Base-by-base conservation (phyloP, 2,888 invertebrate species). In the Malthinus seriepunctatus region DNA sequence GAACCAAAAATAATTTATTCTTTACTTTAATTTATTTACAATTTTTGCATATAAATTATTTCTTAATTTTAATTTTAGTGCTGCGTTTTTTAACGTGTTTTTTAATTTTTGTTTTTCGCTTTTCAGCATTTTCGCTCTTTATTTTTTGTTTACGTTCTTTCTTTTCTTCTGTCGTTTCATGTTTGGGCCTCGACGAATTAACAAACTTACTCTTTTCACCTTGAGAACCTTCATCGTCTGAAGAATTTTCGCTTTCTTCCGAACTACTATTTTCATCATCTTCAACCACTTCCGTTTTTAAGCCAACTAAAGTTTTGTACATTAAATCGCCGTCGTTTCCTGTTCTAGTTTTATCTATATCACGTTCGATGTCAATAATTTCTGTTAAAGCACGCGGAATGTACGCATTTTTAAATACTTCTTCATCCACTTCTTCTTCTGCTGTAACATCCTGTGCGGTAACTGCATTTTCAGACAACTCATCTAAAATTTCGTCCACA, bases 331-430 rank as follows among this genome's bases (percentile, higher is more conserved):
- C 83, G 15, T 84, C 82, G 49, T 86, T 83, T 11, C 93, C 93
- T 53, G 86, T 80, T 75, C 93, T 90, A 0, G 89, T 91, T 71
- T 90, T 85, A 50, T 81, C 85, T 50, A 94, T 91, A 76, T 99
- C 97, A 32, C 93, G 79, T 75, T 95, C 95, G 74, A 88, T 87
- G 76, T 95, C 88, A 23, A 89, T 84, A 3, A 95, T 96, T 83
- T 98, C 93, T 66, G 90, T 90, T 55, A 99, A 83, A 65, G 91
- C 87, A 75, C 95, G 90, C 0, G 98, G 98, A 76, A 99, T 99
- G 76, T 88, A 98, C 3, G 91, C 87, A 75, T 91, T 88, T 76
- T 95, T 94, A 78, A 98, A 99, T 2, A 95, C 94, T 79, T 94
- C 93, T 70, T 95, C 94, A 69, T 32, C 32, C 70, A 77, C 78